These are phyloP conservation scores for rat (Rattus norvegicus) DNA, from an alignment of 2,113 vertebrate species.

Conservation along the genomic window DNA sequence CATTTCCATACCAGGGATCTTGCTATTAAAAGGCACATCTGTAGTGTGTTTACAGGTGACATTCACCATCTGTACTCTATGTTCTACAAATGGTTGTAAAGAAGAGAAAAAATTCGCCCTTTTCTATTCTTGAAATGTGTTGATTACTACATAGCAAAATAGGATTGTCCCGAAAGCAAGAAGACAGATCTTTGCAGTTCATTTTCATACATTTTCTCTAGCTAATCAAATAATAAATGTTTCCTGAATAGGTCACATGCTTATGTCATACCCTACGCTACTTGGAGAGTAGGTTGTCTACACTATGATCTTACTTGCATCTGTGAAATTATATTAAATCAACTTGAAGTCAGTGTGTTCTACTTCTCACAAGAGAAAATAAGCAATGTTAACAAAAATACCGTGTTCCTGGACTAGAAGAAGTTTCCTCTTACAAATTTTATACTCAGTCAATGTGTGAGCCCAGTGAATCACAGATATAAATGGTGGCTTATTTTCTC, in stretches of 20 bases:
- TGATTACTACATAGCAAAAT: neutral
- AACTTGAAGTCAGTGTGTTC: constrained; percentile 33
- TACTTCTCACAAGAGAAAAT: constrained; percentile 54
- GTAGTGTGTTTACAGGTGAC: neutral
- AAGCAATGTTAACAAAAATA: neutral
- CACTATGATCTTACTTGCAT: neutral
- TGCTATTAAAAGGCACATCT: neutral
- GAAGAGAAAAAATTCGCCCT: neutral
- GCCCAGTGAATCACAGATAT: constrained; percentile 31
- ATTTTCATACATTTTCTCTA: constrained; percentile 74
- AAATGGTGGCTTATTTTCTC: constrained; percentile 52
- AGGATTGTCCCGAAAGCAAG: constrained; percentile 56
- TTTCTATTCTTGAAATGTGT: constrained; percentile 10
- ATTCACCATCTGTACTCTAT: neutral
- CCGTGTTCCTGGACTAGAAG: neutral
- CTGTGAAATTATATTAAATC: neutral
- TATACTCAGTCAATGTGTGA: neutral
- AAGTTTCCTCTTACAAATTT: constrained; percentile 50
- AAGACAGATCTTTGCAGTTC: constrained; percentile 54
- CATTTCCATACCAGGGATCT: neutral
- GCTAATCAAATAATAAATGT: constrained; percentile 57
- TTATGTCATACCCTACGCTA: neutral
- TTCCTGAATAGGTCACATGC: constrained; percentile 1
- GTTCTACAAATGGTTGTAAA: neutral
- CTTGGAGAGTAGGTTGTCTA: neutral